phyloP scores from a whole-genome alignment of 2,888 invertebrate genomes.

The Eristalis arbustorum region DNA sequence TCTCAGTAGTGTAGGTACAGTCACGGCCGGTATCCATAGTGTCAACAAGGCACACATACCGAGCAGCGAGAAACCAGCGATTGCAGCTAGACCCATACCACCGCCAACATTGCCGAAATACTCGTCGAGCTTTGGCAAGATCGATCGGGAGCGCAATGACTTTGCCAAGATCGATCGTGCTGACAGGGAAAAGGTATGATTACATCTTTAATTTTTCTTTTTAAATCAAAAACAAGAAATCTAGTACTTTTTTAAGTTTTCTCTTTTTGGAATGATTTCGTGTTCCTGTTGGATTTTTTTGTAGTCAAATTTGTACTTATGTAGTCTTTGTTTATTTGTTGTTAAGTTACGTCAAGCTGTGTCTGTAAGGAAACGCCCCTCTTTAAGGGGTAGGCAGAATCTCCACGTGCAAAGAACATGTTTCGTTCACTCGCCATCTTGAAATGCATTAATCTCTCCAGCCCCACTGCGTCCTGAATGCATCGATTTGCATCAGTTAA shows the following conservation, averaged over 20 bases:
- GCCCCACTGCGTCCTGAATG: too few species aligned
- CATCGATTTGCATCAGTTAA: too few species aligned
- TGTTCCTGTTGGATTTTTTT: background rate
- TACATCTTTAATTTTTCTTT: conserved; percentile 4
- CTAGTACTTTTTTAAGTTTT: conserved; percentile 6
- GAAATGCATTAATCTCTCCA: too few species aligned
- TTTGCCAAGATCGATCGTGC: conserved; percentile 77
- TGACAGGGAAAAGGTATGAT: conserved; percentile 74
- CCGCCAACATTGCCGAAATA: conserved; percentile 90
- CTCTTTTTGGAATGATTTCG: background rate
- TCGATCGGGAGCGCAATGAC: conserved; percentile 81
- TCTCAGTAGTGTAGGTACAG: conserved; percentile 72
- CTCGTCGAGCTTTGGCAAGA: conserved; percentile 88
- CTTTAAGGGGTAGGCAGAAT: too few species aligned
- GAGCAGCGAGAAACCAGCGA: conserved; percentile 75
- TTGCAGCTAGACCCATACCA: conserved; percentile 85
- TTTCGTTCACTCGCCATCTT: too few species aligned
- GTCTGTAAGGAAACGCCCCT: too few species aligned
- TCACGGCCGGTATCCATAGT: conserved; percentile 74
- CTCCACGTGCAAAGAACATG: too few species aligned
- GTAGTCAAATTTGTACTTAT: background rate
- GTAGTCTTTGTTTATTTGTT: background rate
- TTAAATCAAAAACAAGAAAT: background rate
- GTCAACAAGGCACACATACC: conserved; percentile 73
- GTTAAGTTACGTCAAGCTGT: background rate